These are phyloP conservation scores for Arrhopalites spinosus DNA, from an alignment of 2,888 invertebrate species.

Conservation along the genomic window DNA sequence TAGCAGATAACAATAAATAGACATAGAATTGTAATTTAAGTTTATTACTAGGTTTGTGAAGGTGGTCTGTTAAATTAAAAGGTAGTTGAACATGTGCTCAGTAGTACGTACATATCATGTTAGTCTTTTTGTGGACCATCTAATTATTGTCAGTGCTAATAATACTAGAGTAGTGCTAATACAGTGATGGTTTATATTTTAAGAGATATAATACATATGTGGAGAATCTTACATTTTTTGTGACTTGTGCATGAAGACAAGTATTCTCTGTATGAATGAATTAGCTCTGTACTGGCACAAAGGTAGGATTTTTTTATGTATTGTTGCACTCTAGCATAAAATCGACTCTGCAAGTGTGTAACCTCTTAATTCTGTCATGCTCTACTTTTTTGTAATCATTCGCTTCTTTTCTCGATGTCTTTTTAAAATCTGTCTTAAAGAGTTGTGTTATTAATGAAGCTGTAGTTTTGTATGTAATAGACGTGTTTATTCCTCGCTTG, in stretches of 20 bases:
- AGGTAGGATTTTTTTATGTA: background rate
- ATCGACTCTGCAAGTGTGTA: constrained; percentile 30
- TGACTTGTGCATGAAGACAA: background rate
- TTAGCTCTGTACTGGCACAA: background rate
- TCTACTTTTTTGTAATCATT: constrained; percentile 48
- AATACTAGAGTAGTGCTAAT: background rate
- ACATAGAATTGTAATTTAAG: too few relatives aligned
- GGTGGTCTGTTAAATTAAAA: background rate
- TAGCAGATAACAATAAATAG: too few relatives aligned
- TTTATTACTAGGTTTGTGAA: too few relatives aligned
- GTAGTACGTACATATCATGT: background rate
- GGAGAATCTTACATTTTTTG: background rate
- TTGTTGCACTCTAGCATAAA: constrained; percentile 2
- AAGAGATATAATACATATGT: background rate
- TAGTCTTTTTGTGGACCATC: constrained; percentile 5
- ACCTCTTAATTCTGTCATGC: constrained; percentile 52
- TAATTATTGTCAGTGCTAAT: background rate
- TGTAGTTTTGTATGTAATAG: background rate
- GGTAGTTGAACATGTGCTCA: background rate
- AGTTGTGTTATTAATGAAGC: constrained; percentile 3
- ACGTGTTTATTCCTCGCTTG: too few relatives aligned
- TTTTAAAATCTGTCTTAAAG: constrained; percentile 13
- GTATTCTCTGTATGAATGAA: background rate
- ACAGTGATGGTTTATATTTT: background rate
- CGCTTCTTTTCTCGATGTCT: constrained; percentile 36